These are phyloP conservation scores for Sturnus vulgaris DNA, from an alignment of 2,113 vertebrate species.

Conservation along the genomic window DNA sequence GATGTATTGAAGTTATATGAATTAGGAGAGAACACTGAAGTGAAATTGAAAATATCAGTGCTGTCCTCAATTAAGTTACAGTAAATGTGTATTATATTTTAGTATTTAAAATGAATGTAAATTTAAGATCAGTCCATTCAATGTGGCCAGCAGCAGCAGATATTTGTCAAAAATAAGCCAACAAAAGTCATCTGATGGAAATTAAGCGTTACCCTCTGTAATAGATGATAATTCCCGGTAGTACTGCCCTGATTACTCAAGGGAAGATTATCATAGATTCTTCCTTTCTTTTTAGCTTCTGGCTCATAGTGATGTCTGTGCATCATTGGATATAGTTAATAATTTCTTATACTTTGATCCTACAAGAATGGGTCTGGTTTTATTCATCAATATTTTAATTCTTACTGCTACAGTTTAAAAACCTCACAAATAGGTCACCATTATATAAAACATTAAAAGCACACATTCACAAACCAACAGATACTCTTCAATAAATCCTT, in stretches of 20 bases:
- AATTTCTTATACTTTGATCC: constrained; percentile 1
- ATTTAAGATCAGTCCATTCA: not conserved
- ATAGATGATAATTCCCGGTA: not conserved
- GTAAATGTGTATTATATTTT: not conserved
- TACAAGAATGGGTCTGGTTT: not conserved
- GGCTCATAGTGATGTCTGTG: not conserved
- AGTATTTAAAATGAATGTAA: not conserved
- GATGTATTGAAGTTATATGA: not conserved
- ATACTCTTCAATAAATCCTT: not conserved
- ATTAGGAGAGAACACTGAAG: constrained; percentile 2
- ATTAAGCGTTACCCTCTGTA: not conserved
- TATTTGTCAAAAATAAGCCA: not conserved
- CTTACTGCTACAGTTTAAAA: not conserved
- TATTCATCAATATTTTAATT: constrained; percentile 7
- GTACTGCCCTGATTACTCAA: not conserved
- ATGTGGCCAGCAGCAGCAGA: not conserved
- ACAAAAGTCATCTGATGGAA: not conserved
- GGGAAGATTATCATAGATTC: not conserved
- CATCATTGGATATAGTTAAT: not conserved
- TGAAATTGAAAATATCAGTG: not conserved
- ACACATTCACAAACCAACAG: not conserved
- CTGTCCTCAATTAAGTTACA: not conserved
- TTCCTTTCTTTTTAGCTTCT: constrained; percentile 31
- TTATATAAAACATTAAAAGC: not conserved
- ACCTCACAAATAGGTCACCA: not conserved